Evolutionary conservation across 2,888 invertebrate species (phyloP).

Genomic region (Gisinianus flammeolus): DNA sequence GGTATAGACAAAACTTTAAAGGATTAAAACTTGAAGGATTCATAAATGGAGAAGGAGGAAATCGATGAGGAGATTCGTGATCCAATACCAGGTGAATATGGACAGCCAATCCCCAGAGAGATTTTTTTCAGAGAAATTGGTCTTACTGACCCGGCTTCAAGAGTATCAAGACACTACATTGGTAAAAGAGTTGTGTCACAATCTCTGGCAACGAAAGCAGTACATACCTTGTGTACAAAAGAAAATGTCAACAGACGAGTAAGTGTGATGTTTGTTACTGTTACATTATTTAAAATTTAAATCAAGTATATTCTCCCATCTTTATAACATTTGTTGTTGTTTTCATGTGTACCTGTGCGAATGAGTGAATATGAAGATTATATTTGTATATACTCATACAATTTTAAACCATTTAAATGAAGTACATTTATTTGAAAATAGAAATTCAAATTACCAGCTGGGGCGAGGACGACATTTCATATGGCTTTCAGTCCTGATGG

Average conservation of each 20-base stretch:
- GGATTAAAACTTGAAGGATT: too few species aligned
- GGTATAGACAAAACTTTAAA: too few species aligned
- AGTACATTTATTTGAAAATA: conserved; percentile 11
- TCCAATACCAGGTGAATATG: conserved; percentile 56
- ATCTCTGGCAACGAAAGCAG: conserved; percentile 54
- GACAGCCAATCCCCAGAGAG: conserved; percentile 54
- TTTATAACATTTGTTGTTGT: conserved; percentile 16
- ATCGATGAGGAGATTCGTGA: conserved; percentile 34
- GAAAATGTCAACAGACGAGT: conserved; percentile 50
- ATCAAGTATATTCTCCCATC: neutral
- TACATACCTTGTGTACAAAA: conserved; percentile 53
- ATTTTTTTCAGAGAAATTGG: conserved; percentile 53
- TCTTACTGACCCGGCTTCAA: conserved; percentile 37
- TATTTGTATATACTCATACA: too few species aligned
- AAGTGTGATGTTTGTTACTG: neutral
- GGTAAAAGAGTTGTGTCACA: conserved; percentile 50
- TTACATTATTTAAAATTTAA: neutral
- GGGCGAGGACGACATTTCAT: conserved; percentile 54
- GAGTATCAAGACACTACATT: conserved; percentile 43
- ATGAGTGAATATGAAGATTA: too few species aligned
- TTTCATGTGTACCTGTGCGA: neutral
- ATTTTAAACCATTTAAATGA: too few species aligned
- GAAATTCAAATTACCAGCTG: conserved; percentile 56
- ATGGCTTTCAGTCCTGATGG: conserved; percentile 61
- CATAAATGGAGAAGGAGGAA: conserved; percentile 33